phyloP scores from a whole-genome alignment of 2,113 vertebrate species.

The Chamaetylas fuelleborni region DNA sequence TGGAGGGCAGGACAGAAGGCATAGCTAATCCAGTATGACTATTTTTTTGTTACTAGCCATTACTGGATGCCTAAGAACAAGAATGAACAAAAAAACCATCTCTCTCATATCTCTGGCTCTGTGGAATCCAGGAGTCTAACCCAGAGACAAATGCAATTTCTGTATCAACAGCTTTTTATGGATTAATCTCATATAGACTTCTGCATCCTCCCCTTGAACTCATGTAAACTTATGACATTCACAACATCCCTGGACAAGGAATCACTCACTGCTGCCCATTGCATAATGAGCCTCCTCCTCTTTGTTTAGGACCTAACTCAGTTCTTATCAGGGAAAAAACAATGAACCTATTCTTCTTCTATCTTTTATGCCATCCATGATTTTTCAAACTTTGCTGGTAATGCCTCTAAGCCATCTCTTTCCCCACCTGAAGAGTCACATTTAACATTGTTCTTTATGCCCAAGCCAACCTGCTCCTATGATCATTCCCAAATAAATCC shows the following conservation, averaged over 20 bases:
- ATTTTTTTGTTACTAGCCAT: neutral
- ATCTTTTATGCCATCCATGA: neutral
- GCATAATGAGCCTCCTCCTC: neutral
- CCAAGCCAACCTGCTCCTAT: neutral
- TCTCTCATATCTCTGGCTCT: fast-evolving
- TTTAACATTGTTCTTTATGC: neutral
- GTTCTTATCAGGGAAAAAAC: neutral
- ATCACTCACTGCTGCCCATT: neutral
- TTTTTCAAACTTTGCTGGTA: neutral
- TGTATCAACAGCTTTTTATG: neutral
- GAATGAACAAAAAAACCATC: neutral
- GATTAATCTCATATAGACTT: neutral
- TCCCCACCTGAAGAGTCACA: neutral
- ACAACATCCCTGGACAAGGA: neutral
- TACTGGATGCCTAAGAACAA: neutral
- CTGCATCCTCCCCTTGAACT: neutral
- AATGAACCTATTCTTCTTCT: neutral
- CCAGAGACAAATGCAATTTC: neutral
- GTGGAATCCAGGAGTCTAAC: neutral
- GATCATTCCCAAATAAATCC: neutral
- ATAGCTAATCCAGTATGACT: neutral
- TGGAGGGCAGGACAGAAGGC: neutral
- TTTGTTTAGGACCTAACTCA: neutral
- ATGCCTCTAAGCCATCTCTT: neutral
- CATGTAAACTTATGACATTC: neutral